Base-by-base conservation (phyloP, 2,113 vertebrate species). In the Canis aureus region DNA sequence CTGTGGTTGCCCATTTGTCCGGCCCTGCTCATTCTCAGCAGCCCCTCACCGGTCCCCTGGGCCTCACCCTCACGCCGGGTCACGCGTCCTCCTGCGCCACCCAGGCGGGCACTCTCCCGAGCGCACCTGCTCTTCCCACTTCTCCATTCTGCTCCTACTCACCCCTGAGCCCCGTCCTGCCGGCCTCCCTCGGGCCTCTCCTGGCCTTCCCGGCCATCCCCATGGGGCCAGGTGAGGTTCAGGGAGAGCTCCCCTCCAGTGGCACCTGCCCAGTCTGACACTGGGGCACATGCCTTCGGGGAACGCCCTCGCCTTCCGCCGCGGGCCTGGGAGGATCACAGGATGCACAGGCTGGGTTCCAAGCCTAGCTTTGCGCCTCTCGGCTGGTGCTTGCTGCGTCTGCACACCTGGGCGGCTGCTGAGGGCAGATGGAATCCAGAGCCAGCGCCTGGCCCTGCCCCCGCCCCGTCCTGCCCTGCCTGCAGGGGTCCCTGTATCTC, bases 41-140 rank as follows among this genome's bases (percentile, higher is more conserved):
- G 43, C 19, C 4, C 60, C 49, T 22, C 60, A 0, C 17, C 27
- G 22, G 35, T 13, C 17, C 16, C 19, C 27, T 55, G 4, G 3
- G n/a, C 19, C 32, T 19, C 38, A 10, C 59, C 5, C 27, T 67
- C 35, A 11, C 0, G 0, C 38, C 87, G 9, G 0, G 3, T 27
- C 25, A 0, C 5, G 32, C 43, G 0, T 29, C 83, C n/a, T 38
- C 57, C 0, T 1, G 19, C n/a, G 1, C 32, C 93, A 10, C 2
- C 0, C 59, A 8, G 4, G 11, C 64, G 4, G 3, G 11, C 0
- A 0, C 3, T 64, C 10, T 82, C 11, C 49, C 15, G 8, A 8
- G 25, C 5, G 16, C 49, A n/a, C 64, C 79, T 57, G 57, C 53
- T 2, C 1, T 4, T 27, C 82, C 69, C 62, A 35, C 59, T 25